Percentiles rank a stretch among this genome's conserved stretches.
Evolutionary conservation across 1,140 invertebrate species (phyloP).

Genomic region (Saccostrea glomerata): DNA sequence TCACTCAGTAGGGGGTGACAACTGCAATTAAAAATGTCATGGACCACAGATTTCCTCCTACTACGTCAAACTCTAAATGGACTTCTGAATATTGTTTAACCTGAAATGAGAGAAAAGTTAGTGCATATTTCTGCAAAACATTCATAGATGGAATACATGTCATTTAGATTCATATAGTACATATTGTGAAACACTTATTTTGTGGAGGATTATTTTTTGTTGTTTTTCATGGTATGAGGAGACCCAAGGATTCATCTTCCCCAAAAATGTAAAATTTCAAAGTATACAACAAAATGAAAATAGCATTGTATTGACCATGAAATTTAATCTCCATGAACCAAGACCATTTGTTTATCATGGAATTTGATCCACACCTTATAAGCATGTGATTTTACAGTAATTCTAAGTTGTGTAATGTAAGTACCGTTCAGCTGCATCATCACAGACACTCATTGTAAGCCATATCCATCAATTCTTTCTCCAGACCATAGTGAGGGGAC

Average conservation of each 20-base stretch:
- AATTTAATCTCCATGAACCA: no score
- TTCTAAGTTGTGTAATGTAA: neutral
- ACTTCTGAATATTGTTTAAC: conserved; percentile 40
- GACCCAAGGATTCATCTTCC: no score
- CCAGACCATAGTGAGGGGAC: conserved; percentile 87
- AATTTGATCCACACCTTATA: no score
- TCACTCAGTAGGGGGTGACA: conserved; percentile 82
- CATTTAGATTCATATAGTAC: neutral
- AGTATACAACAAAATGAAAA: no score
- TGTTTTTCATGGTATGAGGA: no score
- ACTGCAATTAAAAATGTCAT: conserved; percentile 80
- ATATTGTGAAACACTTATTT: no score
- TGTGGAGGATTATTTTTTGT: no score
- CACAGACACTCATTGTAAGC: conserved; percentile 77
- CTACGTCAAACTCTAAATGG: conserved; percentile 81
- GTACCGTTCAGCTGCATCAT: conserved; percentile 62
- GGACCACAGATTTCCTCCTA: conserved; percentile 82
- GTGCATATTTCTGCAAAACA: neutral
- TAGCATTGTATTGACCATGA: no score
- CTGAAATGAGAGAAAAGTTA: conserved; percentile 17
- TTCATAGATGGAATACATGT: neutral
- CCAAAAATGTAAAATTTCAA: no score
- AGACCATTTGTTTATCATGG: no score
- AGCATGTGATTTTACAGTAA: no score
- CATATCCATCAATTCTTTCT: conserved; percentile 83